These are phyloP conservation scores for Heliconius sara DNA, from an alignment of 2,888 invertebrate species.

Conservation along the genomic window DNA sequence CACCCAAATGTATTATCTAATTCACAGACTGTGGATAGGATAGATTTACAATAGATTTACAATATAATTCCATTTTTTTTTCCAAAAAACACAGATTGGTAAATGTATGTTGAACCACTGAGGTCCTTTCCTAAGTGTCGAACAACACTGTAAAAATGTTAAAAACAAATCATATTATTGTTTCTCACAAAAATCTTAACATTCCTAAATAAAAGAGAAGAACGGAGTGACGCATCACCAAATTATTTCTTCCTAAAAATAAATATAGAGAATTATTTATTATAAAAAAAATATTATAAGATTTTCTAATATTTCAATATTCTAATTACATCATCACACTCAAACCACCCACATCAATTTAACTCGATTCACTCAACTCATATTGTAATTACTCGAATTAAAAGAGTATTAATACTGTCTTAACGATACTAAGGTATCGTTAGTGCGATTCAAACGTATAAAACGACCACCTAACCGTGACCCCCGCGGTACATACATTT, in stretches of 20 bases:
- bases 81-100: too few species aligned
- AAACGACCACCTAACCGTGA: slow-evolving; percentile 34
- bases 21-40: too few species aligned
- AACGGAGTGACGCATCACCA: background rate
- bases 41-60: too few species aligned
- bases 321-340: slow-evolving; percentile 24
- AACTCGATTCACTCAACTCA: slow-evolving; percentile 60
- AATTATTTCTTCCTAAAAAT: background rate
- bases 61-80: too few species aligned
- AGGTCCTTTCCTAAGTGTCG: too few species aligned
- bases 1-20: too few species aligned
- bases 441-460: slow-evolving; percentile 54
- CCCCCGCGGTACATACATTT: slow-evolving; percentile 39
- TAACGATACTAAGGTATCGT: slow-evolving; percentile 60
- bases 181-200: too few species aligned
- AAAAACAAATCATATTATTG: too few species aligned
- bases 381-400: slow-evolving; percentile 76
- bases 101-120: too few species aligned
- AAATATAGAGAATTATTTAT: background rate
- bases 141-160: too few species aligned
- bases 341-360: slow-evolving; percentile 43
- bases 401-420: slow-evolving; percentile 76
- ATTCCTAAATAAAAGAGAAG: background rate
- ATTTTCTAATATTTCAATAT: background rate
- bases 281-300: background rate